Base-by-base conservation (phyloP, 2,888 invertebrate species). In the Miltochrista miniata region DNA sequence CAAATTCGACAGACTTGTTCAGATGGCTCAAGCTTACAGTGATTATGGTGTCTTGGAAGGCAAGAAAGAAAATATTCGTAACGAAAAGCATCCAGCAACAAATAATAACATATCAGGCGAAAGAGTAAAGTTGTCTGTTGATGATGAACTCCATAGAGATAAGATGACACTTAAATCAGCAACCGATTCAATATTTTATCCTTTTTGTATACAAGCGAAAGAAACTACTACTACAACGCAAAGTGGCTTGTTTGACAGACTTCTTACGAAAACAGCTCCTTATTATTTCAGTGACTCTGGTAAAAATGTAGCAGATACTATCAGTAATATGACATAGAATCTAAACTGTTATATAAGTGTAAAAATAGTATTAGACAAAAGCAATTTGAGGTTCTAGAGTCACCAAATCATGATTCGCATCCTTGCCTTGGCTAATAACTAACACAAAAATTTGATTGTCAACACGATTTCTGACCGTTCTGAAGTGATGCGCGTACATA, bases 11-110 rank as follows among this genome's bases (percentile, higher is more conserved):
- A 82, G 72, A 42, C 46, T 84, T 11, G 79, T 69, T 0, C 66
- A 76, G 57, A 71, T 85, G 68, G 87, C 88, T 0, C 90, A 90
- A 71, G 90, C 90, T 0, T 90, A 90, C 33, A 90, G 90, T 52
- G 90, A 90, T 46, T 90, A 90, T 51, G 90, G 90, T 1, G 88
- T 90, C 0, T 37, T 90, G 0, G 72, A 81, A 39, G 75, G 52
- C 1, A 86, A 83, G 48, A 84, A 83, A 33, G 77, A 72, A 5
- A 45, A 48, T 14, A 54, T 62, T 0, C 67, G 67, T 12, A 74
- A 71, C 13, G 70, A 69, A 0, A 76, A 74, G 10, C 65, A 73
- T 1, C 59, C 63, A 2, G 50, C 58, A 0, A 60, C 55, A 10
- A 55, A 55, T 1, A 57, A 66, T 10, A 51, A 54, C 0, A 31